Conservation (phyloP, 2,888 invertebrate genomes). For the Hypena proboscidalis region DNA sequence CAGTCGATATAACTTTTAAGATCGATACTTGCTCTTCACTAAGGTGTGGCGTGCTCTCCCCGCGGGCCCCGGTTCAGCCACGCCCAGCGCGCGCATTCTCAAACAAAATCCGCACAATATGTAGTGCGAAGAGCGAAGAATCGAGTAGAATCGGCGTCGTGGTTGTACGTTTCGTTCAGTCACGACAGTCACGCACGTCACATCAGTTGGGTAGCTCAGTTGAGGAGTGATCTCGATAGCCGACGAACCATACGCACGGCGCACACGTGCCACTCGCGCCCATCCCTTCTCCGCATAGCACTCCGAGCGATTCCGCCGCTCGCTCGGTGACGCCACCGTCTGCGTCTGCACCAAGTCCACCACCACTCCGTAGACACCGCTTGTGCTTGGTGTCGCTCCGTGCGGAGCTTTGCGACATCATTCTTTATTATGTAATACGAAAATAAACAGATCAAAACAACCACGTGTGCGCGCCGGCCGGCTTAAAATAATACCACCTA, state of each 20-base stretch:
- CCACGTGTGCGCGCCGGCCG: slow-evolving; percentile 68
- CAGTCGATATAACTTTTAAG: slow-evolving; percentile 52
- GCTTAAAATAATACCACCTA: slow-evolving; percentile 30
- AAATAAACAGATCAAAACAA: slow-evolving; percentile 68
- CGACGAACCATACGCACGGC: slow-evolving; percentile 69
- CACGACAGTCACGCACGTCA: slow-evolving; percentile 75
- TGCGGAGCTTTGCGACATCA: slow-evolving; percentile 44
- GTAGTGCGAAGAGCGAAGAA: slow-evolving; percentile 67
- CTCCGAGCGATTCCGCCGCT: slow-evolving; percentile 57
- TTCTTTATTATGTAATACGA: slow-evolving; percentile 71
- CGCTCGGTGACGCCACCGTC: slow-evolving; percentile 54
- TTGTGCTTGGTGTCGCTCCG: slow-evolving; percentile 44
- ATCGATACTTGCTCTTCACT: slow-evolving; percentile 67
- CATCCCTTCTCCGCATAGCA: slow-evolving; percentile 59
- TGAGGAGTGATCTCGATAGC: slow-evolving; percentile 72
- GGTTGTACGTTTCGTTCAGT: slow-evolving; percentile 63
- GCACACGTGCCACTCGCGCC: slow-evolving; percentile 70
- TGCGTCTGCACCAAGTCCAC: slow-evolving; percentile 27
- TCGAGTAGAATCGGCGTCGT: slow-evolving; percentile 60
- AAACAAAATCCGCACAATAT: slow-evolving; percentile 75
- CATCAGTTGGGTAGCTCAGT: slow-evolving; percentile 61
- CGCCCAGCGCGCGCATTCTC: slow-evolving; percentile 80
- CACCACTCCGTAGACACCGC: slow-evolving; percentile 37
- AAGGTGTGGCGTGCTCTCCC: slow-evolving; percentile 66
- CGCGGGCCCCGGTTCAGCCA: slow-evolving; percentile 71